A percentile compares a stretch with the other conserved stretches of the same genome.
These are phyloP conservation scores for Troglohyphantes excavatus DNA, from an alignment of 2,888 invertebrate genomes.

Conservation along the genomic window DNA sequence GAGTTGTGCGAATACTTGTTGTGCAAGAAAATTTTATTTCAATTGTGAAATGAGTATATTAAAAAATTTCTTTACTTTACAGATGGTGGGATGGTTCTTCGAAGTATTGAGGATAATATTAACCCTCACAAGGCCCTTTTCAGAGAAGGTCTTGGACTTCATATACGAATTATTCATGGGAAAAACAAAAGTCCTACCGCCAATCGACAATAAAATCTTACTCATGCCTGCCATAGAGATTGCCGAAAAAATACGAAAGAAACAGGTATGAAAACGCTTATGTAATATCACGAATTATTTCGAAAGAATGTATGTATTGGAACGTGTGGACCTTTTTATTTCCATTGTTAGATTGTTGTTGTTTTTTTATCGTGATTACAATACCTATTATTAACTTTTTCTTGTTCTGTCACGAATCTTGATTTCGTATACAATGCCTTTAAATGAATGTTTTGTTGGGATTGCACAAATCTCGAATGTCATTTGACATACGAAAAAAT, in stretches of 20 bases:
- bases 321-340: too few species aligned
- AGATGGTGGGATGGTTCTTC: constrained; percentile 19
- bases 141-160: constrained; percentile 13
- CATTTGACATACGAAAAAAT: too few species aligned
- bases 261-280: constrained; percentile 81
- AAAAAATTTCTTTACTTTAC: neutral
- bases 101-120: constrained; percentile 21
- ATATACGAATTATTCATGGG: constrained; percentile 30
- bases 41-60: too few species aligned
- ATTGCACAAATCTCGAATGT: too few species aligned
- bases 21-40: too few species aligned
- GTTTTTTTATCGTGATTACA: too few species aligned
- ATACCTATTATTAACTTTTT: too few species aligned
- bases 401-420: too few species aligned
- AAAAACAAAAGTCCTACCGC: constrained; percentile 80
- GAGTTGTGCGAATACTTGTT: too few species aligned
- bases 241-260: constrained; percentile 82
- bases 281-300: neutral
- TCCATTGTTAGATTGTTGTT: too few species aligned
- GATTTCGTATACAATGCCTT: too few species aligned
- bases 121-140: constrained; percentile 50
- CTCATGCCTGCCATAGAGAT: constrained; percentile 82
- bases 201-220: constrained; percentile 82
- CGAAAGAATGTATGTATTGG: neutral
- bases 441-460: too few species aligned